phyloP scores from a whole-genome alignment of 2,888 invertebrate species.

The Chloromyia formosa region DNA sequence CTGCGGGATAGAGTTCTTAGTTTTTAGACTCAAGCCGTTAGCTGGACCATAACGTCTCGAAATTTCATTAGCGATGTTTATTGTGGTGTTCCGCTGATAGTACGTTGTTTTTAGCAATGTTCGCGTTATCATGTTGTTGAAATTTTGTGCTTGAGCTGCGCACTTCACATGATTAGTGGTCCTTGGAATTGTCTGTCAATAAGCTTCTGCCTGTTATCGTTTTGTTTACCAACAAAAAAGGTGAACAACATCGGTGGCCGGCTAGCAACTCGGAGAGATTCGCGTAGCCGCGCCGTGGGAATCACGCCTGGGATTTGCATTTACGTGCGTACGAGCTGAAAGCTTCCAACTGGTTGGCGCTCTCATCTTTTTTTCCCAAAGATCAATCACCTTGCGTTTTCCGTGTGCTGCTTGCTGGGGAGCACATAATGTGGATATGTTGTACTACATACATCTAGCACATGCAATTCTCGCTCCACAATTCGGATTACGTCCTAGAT shows the following conservation, averaged over 20 bases:
- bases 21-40: too few relatives aligned
- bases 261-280: too few relatives aligned
- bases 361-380: not conserved
- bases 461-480: not conserved
- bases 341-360: constrained; percentile 14
- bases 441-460: too few relatives aligned
- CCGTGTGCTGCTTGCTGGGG: too few relatives aligned
- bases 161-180: not conserved
- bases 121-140: constrained; percentile 12
- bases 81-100: not conserved
- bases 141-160: not conserved
- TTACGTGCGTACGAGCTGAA: not conserved
- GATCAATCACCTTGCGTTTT: constrained; percentile 32
- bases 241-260: not conserved
- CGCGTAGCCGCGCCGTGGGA: too few relatives aligned
- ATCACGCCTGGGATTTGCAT: too few relatives aligned
- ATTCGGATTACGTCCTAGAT: not conserved
- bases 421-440: too few relatives aligned
- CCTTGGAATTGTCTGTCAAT: not conserved
- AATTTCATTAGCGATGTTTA: not conserved
- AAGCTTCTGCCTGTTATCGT: not conserved
- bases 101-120: not conserved
- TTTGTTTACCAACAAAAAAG: constrained; percentile 33
- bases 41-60: too few relatives aligned
- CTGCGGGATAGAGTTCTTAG: too few relatives aligned